These are phyloP conservation scores for Trachelus troglodyta DNA, from an alignment of 2,888 invertebrate species.

Conservation along the genomic window DNA sequence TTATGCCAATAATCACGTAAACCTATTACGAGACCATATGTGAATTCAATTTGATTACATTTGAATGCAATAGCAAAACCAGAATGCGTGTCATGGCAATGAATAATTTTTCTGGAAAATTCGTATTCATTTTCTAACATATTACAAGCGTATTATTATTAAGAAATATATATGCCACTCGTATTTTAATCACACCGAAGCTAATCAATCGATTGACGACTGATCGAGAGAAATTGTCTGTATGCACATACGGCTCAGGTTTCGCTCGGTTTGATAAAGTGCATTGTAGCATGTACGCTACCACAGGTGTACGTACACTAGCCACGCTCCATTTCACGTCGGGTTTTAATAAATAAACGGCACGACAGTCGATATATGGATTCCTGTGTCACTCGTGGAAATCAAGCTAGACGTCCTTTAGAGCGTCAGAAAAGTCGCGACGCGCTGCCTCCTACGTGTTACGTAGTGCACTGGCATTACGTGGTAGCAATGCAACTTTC, in stretches of 20 bases:
- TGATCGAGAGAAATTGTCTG: neutral
- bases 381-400: slow-evolving; percentile 28
- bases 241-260: neutral
- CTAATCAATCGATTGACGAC: neutral
- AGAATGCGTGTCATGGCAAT: neutral
- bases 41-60: neutral
- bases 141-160: neutral
- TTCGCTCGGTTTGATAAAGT: neutral
- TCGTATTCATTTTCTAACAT: neutral
- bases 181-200: neutral
- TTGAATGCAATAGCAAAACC: neutral
- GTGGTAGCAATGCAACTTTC: neutral
- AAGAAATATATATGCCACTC: neutral
- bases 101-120: neutral
- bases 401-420: slow-evolving; percentile 26
- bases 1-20: neutral
- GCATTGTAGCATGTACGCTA: neutral
- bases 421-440: slow-evolving; percentile 1
- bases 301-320: neutral
- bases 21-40: neutral
- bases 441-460: neutral
- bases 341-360: slow-evolving; percentile 32
- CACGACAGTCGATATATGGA: slow-evolving; percentile 34
- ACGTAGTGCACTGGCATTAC: slow-evolving; percentile 4
- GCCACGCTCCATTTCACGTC: neutral